A percentile compares a stretch with the other conserved stretches of the same genome.
These are phyloP conservation scores for Leptatherina wallacei DNA, from an alignment of 2,797 vertebrate species.

Conservation along the genomic window DNA sequence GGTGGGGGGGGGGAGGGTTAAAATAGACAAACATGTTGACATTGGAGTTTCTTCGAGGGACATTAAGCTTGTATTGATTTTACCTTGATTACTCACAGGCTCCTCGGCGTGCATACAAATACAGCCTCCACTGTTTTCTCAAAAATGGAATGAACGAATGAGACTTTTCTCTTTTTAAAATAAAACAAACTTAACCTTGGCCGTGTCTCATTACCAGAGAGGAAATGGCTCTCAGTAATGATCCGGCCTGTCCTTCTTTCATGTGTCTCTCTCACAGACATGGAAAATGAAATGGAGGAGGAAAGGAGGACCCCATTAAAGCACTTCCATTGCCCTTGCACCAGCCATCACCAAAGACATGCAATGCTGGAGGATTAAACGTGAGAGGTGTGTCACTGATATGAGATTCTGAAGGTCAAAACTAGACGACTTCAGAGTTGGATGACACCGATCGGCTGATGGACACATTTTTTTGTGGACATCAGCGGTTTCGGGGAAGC, in stretches of 20 bases:
- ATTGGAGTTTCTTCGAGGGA: slow-evolving; percentile 40
- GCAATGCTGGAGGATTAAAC: slow-evolving; percentile 46
- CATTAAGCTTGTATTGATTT: slow-evolving; percentile 56
- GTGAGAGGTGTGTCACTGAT: slow-evolving; percentile 21
- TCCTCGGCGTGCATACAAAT: slow-evolving; percentile 33
- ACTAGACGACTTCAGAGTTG: slow-evolving; percentile 15
- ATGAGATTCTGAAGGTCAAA: slow-evolving; percentile 32
- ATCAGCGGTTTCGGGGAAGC: background rate
- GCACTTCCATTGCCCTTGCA: slow-evolving; percentile 64
- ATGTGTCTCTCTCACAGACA: slow-evolving; percentile 36
- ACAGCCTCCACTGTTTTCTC: slow-evolving; percentile 4
- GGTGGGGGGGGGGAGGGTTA: background rate
- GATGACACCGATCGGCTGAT: background rate
- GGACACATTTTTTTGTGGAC: background rate
- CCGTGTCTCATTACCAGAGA: slow-evolving; percentile 54
- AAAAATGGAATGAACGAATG: slow-evolving; percentile 22
- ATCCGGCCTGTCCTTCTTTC: slow-evolving; percentile 43
- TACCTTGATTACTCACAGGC: slow-evolving; percentile 47
- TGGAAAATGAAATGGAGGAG: slow-evolving; percentile 57
- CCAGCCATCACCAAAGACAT: slow-evolving; percentile 46
- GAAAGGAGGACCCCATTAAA: slow-evolving; percentile 50
- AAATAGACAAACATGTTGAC: slow-evolving; percentile 50
- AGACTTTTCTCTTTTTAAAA: background rate
- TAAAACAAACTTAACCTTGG: slow-evolving; percentile 60
- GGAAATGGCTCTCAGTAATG: slow-evolving; percentile 52